phyloP scores from a whole-genome alignment of 2,113 vertebrate genomes.

The Mungos mungo region DNA sequence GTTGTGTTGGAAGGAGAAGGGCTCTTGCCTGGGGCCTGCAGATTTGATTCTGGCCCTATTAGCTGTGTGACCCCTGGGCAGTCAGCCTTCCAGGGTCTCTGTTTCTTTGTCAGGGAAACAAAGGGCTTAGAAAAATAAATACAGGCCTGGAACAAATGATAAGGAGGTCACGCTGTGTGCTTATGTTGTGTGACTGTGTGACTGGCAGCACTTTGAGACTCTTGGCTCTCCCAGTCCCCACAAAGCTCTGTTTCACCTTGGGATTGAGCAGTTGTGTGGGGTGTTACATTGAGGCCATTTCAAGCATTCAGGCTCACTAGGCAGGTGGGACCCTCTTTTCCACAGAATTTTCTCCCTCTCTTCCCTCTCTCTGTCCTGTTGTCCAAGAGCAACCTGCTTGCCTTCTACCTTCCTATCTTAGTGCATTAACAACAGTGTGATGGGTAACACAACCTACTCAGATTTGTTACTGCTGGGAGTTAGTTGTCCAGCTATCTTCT shows the following conservation, averaged over 20 bases:
- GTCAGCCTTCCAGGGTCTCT: constrained; percentile 42
- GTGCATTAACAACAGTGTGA: neutral
- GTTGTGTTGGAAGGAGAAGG: neutral
- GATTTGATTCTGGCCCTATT: constrained; percentile 21
- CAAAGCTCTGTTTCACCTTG: neutral
- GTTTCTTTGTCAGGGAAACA: constrained; percentile 54
- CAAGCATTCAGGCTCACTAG: neutral
- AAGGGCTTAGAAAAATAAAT: constrained; percentile 63
- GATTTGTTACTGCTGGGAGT: neutral
- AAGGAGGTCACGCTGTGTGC: neutral
- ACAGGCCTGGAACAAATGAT: neutral
- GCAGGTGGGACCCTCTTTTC: neutral
- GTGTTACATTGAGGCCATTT: neutral
- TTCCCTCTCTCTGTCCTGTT: rapidly evolving
- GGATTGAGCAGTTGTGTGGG: neutral
- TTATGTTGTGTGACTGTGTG: neutral
- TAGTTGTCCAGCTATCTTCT: constrained; percentile 25
- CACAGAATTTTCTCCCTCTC: neutral
- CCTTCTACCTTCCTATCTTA: neutral
- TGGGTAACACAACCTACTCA: constrained; percentile 24
- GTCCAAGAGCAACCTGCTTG: neutral
- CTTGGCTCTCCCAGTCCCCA: neutral
- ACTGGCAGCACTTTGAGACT: neutral
- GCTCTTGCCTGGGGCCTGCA: neutral
- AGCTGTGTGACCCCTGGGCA: constrained; percentile 30